Conservation (phyloP, 1,140 invertebrate species). For the Luehdorfia chinensis region DNA sequence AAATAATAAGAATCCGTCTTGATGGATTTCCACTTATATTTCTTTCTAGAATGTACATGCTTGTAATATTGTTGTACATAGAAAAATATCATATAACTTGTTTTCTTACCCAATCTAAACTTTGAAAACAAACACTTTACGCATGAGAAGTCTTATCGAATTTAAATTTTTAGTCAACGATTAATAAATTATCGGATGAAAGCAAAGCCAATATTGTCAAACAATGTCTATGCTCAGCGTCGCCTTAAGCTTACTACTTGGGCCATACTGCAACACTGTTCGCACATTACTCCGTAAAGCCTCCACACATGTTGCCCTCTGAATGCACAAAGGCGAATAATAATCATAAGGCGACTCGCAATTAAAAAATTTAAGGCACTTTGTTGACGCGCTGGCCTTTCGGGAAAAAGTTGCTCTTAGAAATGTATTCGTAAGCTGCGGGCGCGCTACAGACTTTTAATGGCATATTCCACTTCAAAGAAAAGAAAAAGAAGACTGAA, state of each 20-base stretch:
- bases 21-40: too few relatives aligned
- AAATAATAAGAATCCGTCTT: too few relatives aligned
- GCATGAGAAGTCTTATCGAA: too few relatives aligned
- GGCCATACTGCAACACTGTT: constrained; percentile 11
- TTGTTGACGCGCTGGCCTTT: constrained; percentile 50
- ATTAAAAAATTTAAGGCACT: constrained; percentile 76
- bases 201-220: too few relatives aligned
- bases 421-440: constrained; percentile 18
- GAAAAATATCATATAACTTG: too few relatives aligned
- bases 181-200: too few relatives aligned
- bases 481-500: neutral
- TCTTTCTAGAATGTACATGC: too few relatives aligned
- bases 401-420: constrained; percentile 32
- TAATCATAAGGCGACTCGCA: constrained; percentile 68
- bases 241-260: constrained; percentile 28
- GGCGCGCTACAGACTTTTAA: constrained; percentile 15
- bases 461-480: constrained; percentile 18
- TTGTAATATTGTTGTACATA: too few relatives aligned
- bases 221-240: neutral
- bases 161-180: too few relatives aligned
- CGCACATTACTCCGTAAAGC: constrained; percentile 42
- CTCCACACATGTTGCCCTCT: constrained; percentile 55
- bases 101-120: too few relatives aligned
- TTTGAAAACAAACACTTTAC: too few relatives aligned
- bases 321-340: constrained; percentile 72